Conservation (phyloP, 92 coral and sea anemone species). For the Umimayanthus chanpuru region DNA sequence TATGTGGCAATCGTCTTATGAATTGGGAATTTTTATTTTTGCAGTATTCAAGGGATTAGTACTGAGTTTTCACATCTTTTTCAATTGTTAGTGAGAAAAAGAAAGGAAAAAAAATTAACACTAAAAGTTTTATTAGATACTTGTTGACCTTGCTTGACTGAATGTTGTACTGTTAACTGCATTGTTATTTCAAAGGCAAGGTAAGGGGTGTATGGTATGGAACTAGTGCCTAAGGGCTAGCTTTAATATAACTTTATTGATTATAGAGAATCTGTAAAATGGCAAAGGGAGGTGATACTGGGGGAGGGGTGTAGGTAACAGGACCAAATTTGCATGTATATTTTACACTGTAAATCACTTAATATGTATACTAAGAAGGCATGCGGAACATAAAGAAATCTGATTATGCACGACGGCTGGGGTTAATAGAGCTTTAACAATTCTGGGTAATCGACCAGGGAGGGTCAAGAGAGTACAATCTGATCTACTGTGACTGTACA, state of each 20-base stretch:
- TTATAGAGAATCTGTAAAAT: background rate
- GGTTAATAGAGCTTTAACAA: too few species aligned
- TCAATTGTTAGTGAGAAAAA: background rate
- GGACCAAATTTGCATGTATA: too few species aligned
- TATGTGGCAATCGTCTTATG: background rate
- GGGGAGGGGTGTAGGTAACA: background rate
- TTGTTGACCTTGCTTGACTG: background rate
- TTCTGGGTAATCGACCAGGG: too few species aligned
- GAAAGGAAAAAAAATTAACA: background rate
- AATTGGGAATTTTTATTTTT: background rate
- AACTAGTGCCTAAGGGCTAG: background rate
- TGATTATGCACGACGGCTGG: too few species aligned
- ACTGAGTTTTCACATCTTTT: background rate
- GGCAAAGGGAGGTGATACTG: background rate
- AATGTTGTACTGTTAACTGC: background rate
- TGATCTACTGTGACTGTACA: too few species aligned
- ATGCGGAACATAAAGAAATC: too few species aligned
- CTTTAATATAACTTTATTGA: background rate
- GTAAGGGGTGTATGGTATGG: too few species aligned
- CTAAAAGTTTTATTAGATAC: background rate
- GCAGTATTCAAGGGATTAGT: background rate
- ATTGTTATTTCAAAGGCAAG: background rate
- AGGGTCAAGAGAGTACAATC: too few species aligned
- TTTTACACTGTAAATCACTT: too few species aligned
- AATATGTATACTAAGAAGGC: too few species aligned